phyloP scores from a whole-genome alignment of 1,140 invertebrate genomes.

The Papilio dardanus region DNA sequence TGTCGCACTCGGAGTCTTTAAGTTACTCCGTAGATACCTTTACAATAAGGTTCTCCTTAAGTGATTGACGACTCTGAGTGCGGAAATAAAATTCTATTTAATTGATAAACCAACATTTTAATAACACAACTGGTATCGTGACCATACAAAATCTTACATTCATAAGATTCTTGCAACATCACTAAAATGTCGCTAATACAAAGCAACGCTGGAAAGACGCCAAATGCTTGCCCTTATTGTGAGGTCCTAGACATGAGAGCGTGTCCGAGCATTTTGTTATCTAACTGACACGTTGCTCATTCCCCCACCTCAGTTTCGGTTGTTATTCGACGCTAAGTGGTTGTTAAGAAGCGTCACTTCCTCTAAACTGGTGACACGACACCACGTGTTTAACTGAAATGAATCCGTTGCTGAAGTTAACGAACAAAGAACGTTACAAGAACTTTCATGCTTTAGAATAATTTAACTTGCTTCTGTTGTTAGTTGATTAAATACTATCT shows the following conservation, averaged over 20 bases:
- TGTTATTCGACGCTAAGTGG: conserved; percentile 20
- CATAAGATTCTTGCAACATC: background rate
- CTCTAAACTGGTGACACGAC: background rate
- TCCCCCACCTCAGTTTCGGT: background rate
- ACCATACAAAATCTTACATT: background rate
- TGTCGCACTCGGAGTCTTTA: no score
- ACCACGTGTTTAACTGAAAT: conserved; percentile 11
- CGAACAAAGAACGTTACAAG: background rate
- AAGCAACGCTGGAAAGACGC: background rate
- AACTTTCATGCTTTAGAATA: background rate
- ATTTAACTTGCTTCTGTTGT: background rate
- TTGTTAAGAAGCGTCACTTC: conserved; percentile 14
- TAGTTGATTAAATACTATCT: background rate
- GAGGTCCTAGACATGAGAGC: conserved; percentile 13
- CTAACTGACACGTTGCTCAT: background rate
- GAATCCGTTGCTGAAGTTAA: background rate
- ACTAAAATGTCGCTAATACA: conserved; percentile 12
- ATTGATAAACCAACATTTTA: conserved; percentile 26
- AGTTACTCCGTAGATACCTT: no score
- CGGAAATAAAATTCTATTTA: background rate
- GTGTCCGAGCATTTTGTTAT: conserved; percentile 17
- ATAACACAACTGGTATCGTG: background rate
- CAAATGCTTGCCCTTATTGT: conserved; percentile 25
- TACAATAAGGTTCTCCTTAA: no score
- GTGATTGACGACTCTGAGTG: no score